Conservation (phyloP, 1,140 invertebrate species). For the Apis dorsata region DNA sequence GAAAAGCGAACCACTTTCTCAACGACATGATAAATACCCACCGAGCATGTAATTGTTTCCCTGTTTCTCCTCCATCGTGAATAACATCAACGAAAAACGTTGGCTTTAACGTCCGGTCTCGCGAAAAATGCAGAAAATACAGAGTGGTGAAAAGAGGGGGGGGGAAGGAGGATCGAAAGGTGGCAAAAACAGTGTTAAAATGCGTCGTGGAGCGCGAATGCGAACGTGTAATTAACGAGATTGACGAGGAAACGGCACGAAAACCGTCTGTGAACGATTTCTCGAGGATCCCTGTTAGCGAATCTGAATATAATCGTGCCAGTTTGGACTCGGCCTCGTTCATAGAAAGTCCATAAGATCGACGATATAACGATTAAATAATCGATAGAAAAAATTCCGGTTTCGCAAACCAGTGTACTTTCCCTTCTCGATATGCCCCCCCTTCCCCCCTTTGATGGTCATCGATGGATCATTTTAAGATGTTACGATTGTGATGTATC, state of each 20-base stretch:
- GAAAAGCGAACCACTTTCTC: slow-evolving; percentile 2
- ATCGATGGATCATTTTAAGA: neutral
- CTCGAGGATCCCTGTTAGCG: neutral
- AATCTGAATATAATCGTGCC: neutral
- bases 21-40: slow-evolving; percentile 26
- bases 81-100: neutral
- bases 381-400: slow-evolving; percentile 10
- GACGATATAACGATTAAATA: neutral
- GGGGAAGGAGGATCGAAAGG: slow-evolving; percentile 5
- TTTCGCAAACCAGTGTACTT: slow-evolving; percentile 4
- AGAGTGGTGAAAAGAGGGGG: too few species aligned
- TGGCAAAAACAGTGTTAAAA: slow-evolving; percentile 30
- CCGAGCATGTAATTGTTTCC: neutral
- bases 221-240: slow-evolving; percentile 9
- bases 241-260: neutral
- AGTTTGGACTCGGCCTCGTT: neutral
- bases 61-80: neutral
- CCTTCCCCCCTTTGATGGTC: too few species aligned
- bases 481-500: neutral
- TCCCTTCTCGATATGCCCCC: neutral
- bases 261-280: neutral
- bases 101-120: neutral
- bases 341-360: neutral
- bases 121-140: neutral
- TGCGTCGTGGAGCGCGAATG: slow-evolving; percentile 20